Base-by-base conservation (phyloP, 2,797 vertebrate species). In the Sarcophilus harrisii region DNA sequence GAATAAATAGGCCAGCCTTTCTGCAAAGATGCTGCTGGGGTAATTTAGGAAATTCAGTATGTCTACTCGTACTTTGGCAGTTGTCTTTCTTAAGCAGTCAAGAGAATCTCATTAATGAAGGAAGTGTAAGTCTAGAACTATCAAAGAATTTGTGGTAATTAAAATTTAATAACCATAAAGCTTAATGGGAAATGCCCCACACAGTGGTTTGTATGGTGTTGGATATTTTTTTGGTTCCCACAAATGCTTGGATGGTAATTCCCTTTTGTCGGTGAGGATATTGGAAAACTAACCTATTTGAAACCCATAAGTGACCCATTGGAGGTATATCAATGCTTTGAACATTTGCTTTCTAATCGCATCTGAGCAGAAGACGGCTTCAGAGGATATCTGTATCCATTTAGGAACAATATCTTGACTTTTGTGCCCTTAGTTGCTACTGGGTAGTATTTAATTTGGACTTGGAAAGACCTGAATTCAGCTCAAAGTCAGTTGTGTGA, bases 381-480 rank as follows among this genome's bases (percentile, higher is more conserved):
- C 66, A 81, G n/a, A 38, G 18, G 18, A 38, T 81, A 30, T 66
- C 32, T 49, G 32, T 60, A 30, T 28, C 94, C 90, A 55, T 92
- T 93, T 92, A 57, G 93, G 58, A 91, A 91, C 49, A 92, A 59
- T 93, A 32, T 14, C 2, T 54, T 93, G 73, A 52, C 18, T 92
- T 95, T 94, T 96, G 54, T 94, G 90, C 12, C 90, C 24, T 96
- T 62, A 62, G 52, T 81, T 92, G 62, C 38, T 73, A 92, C 0
- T 57, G 0, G n/a, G 18, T 81, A 57, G 14, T 58, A n/a, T 94
- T 18, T 93, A 95, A 87, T 28, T 45, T 57, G 29, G 21, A 95
- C 55, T 66, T 62, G 32, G 0, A 13, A 66, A 66, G 60, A 66
- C 30, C 30, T 16, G 60, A 21, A 10, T 16, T 81, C n/a, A 21